Conservation (phyloP, 2,888 invertebrate genomes). For the Dicycla oo region DNA sequence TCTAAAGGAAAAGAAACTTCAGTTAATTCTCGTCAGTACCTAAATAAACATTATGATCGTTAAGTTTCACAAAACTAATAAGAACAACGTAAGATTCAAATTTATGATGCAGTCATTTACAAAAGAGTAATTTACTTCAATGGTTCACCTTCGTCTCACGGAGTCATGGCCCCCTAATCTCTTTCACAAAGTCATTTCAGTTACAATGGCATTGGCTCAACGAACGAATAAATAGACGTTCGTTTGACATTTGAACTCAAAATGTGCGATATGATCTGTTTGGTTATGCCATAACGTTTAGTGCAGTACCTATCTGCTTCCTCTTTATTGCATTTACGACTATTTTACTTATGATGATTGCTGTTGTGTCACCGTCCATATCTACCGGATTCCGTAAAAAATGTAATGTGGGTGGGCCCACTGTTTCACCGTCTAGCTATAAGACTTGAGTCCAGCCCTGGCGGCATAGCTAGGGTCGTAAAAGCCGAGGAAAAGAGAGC, state of each 20-base stretch:
- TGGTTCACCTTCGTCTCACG: slow-evolving; percentile 9
- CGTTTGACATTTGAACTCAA: slow-evolving; percentile 52
- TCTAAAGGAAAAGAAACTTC: background rate
- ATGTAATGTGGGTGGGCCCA: background rate
- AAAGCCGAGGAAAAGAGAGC: no score
- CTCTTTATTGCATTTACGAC: background rate
- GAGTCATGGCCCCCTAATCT: slow-evolving; percentile 2
- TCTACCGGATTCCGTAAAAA: background rate
- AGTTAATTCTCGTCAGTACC: background rate
- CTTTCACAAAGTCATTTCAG: slow-evolving; percentile 9
- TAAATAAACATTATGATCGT: background rate
- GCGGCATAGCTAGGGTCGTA: no score
- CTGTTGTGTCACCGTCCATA: background rate
- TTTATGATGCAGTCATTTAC: slow-evolving; percentile 1
- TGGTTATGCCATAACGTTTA: slow-evolving; percentile 7
- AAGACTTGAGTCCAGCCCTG: background rate
- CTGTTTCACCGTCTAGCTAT: background rate
- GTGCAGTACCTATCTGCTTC: slow-evolving; percentile 1
- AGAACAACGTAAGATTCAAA: slow-evolving; percentile 15
- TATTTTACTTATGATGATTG: background rate
- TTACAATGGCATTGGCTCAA: slow-evolving; percentile 3
- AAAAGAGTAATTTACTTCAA: background rate
- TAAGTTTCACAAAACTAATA: background rate
- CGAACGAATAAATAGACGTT: slow-evolving; percentile 33
- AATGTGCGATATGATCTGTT: slow-evolving; percentile 31